These are phyloP conservation scores for Labia minor DNA, from an alignment of 2,888 invertebrate species.

Conservation along the genomic window DNA sequence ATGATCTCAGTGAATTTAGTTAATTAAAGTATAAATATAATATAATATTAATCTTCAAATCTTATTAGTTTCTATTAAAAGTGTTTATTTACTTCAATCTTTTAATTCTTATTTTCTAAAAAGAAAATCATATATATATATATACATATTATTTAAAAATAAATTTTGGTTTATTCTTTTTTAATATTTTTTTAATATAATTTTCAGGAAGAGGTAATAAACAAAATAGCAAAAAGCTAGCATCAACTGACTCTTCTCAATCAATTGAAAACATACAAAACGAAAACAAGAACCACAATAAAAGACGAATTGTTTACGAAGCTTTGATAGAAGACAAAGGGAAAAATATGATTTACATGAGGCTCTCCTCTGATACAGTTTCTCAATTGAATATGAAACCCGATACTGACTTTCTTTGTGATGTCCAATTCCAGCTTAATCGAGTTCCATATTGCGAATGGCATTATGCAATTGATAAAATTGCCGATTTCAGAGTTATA, in stretches of 20 bases:
- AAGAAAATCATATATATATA: too few relatives aligned
- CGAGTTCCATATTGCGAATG: constrained; percentile 72
- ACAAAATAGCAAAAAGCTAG: background rate
- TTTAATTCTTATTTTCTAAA: too few relatives aligned
- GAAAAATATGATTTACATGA: constrained; percentile 63
- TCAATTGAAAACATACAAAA: background rate
- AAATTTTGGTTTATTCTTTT: constrained; percentile 15
- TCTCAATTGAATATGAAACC: constrained; percentile 48
- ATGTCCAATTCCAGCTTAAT: constrained; percentile 72
- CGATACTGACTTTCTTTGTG: constrained; percentile 53
- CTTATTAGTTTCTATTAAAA: too few relatives aligned
- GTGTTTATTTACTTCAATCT: too few relatives aligned
- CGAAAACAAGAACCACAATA: background rate
- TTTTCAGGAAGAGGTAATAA: constrained; percentile 1
- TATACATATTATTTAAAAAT: too few relatives aligned
- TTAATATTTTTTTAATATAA: background rate
- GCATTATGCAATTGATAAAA: constrained; percentile 69
- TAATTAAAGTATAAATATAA: background rate
- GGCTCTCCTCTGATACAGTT: constrained; percentile 56
- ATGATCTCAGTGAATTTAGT: too few relatives aligned
- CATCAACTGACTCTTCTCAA: background rate
- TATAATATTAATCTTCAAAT: too few relatives aligned
- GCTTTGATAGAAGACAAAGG: constrained; percentile 69
- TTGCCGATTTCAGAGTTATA: constrained; percentile 57
- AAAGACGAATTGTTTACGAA: constrained; percentile 53